Conservation (phyloP, 92 coral and sea anemone genomes). For the Parazoanthus atlanticus region DNA sequence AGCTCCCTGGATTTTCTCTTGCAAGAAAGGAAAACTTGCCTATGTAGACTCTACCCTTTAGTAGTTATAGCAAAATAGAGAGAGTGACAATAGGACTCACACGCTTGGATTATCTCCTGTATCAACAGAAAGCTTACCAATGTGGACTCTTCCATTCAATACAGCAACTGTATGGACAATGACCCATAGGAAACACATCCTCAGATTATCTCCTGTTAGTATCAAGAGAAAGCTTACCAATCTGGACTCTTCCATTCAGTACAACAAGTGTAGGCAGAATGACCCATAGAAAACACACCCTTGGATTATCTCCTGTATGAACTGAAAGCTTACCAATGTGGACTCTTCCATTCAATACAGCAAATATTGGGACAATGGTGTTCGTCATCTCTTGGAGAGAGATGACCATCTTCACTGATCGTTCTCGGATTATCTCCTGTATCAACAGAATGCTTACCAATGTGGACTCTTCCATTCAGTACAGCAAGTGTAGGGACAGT, state of each 20-base stretch:
- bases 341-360: no score
- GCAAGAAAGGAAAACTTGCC: no score
- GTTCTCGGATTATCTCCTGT: no score
- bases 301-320: neutral
- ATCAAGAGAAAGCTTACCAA: constrained; percentile 62
- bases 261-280: neutral
- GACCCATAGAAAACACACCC: no score
- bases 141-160: constrained; percentile 79
- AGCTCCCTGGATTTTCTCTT: no score
- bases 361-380: neutral
- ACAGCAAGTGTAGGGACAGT: constrained; percentile 74
- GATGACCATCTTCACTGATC: no score
- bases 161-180: constrained; percentile 72
- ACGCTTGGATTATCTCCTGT: neutral
- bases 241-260: constrained; percentile 82
- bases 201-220: neutral
- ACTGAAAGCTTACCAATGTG: no score
- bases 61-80: no score
- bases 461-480: constrained; percentile 79
- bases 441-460: constrained; percentile 60
- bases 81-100: no score
- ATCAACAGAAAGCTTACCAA: constrained; percentile 60
- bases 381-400: no score
- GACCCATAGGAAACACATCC: no score
- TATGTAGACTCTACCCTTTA: no score